Evolutionary conservation across 2,888 invertebrate genomes (phyloP).

Genomic region (Neuroscelio doddi): DNA sequence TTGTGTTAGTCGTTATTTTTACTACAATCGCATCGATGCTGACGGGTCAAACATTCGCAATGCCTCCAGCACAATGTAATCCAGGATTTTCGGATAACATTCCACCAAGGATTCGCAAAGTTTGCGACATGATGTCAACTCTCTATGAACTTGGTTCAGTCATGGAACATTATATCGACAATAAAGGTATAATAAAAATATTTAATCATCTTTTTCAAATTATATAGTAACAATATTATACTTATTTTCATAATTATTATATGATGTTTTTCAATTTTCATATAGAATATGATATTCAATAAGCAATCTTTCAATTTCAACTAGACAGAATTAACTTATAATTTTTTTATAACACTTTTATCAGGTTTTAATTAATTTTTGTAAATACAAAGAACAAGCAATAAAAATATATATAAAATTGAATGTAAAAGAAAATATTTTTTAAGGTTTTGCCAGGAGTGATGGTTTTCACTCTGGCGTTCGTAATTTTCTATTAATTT

Average conservation of each 20-base stretch:
- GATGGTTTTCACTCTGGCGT: background rate
- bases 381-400: too few relatives aligned
- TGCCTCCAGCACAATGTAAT: slow-evolving; percentile 76
- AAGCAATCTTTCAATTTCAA: too few relatives aligned
- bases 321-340: too few relatives aligned
- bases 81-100: slow-evolving; percentile 77
- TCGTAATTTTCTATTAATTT: slow-evolving; percentile 11
- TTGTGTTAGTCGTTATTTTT: slow-evolving; percentile 46
- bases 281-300: too few relatives aligned
- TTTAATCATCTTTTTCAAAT: too few relatives aligned
- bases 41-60: slow-evolving; percentile 67
- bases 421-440: background rate
- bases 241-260: too few relatives aligned
- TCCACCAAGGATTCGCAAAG: slow-evolving; percentile 77
- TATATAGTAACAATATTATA: background rate
- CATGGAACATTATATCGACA: slow-evolving; percentile 76
- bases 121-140: slow-evolving; percentile 80
- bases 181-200: slow-evolving; percentile 70
- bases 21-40: slow-evolving; percentile 53
- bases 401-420: background rate
- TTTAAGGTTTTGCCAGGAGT: too few relatives aligned
- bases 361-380: too few relatives aligned
- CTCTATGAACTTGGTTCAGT: slow-evolving; percentile 78
- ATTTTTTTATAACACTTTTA: too few relatives aligned
- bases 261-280: too few relatives aligned